Evolutionary conservation across 2,797 vertebrate genomes (phyloP).

Genomic region (Ceryle rudis): DNA sequence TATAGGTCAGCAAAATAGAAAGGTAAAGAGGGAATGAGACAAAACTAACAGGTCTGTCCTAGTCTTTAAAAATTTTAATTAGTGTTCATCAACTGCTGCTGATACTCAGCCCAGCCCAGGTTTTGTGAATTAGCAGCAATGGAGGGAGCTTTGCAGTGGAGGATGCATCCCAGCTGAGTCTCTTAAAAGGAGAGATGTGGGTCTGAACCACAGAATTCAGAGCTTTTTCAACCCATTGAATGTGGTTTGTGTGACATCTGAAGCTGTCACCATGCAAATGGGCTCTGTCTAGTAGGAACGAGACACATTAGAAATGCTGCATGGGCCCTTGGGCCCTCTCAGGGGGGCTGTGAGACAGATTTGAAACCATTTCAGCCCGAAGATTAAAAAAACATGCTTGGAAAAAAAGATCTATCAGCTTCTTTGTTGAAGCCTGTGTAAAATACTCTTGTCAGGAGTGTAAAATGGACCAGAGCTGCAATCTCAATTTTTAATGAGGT

Average conservation of each 20-base stretch:
- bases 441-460: background rate
- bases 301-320: background rate
- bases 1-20: fast-evolving
- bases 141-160: background rate
- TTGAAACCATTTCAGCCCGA: background rate
- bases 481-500: background rate
- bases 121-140: background rate
- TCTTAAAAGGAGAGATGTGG: background rate
- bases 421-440: background rate
- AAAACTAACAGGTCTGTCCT: background rate
- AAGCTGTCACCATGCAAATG: background rate
- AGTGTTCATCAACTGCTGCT: background rate
- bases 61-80: background rate
- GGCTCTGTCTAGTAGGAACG: background rate
- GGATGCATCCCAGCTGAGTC: background rate
- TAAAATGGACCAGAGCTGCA: background rate
- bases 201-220: background rate
- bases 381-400: background rate
- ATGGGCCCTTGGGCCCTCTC: background rate
- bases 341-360: background rate
- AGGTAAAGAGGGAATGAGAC: background rate
- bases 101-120: background rate
- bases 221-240: background rate
- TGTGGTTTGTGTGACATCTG: background rate
- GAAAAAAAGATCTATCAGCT: background rate